A percentile compares a stretch with the other conserved stretches of the same genome.
Evolutionary conservation across 2,888 invertebrate species (phyloP).

Genomic region (Malthinus flaveolus): DNA sequence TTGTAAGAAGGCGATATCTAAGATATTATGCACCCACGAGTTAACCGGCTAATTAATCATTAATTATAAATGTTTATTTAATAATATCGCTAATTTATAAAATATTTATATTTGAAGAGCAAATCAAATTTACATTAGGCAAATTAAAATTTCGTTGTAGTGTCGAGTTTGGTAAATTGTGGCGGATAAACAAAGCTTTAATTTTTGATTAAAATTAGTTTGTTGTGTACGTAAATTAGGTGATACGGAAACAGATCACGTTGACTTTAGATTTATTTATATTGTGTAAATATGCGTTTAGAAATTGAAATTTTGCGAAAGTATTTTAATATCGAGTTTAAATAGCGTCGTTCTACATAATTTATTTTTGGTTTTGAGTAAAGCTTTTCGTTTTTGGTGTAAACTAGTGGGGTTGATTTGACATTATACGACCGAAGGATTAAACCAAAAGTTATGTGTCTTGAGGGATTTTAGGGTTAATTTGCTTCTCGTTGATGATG

Average conservation of each 20-base stretch:
- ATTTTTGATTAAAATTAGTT: conserved; percentile 1
- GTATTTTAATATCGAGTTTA: conserved; percentile 23
- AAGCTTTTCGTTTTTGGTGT: conserved; percentile 25
- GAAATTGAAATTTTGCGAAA: conserved; percentile 22
- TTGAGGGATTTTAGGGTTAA: conserved; percentile 50
- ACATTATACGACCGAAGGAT: conserved; percentile 51
- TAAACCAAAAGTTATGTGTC: conserved; percentile 52
- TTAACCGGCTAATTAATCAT: no score
- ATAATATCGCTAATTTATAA: no score
- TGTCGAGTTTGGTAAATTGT: no score
- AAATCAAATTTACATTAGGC: no score
- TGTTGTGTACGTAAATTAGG: background rate
- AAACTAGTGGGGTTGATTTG: conserved; percentile 37
- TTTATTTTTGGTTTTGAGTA: conserved; percentile 33
- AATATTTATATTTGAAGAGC: no score
- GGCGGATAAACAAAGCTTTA: background rate
- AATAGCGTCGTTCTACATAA: conserved; percentile 35
- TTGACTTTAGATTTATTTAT: conserved; percentile 16
- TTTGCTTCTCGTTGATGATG: conserved; percentile 54
- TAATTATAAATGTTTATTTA: no score
- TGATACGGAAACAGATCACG: conserved; percentile 7
- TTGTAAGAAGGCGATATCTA: no score
- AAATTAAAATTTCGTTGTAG: no score
- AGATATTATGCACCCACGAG: no score
- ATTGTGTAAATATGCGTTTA: conserved; percentile 21